A percentile compares a stretch with the other conserved stretches of the same genome.
These are phyloP conservation scores for Lordiphosa andalusiaca DNA, from an alignment of 2,888 invertebrate species.

Conservation along the genomic window DNA sequence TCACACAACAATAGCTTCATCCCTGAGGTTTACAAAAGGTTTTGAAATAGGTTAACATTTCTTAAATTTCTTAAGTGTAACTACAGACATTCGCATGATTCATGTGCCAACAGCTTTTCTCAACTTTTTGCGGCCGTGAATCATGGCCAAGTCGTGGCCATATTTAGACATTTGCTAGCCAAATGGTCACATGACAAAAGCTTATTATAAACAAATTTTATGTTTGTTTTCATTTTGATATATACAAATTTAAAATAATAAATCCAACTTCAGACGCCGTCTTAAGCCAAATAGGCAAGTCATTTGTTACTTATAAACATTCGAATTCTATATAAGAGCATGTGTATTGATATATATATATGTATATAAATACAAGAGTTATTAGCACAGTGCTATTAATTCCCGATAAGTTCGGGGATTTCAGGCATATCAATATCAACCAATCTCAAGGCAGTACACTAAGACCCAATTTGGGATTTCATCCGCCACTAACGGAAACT, in stretches of 20 bases:
- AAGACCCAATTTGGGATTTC: neutral
- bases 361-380: constrained; percentile 13
- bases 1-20: too few species aligned
- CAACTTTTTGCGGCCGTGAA: constrained; percentile 28
- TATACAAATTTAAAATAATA: constrained; percentile 33
- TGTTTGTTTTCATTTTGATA: constrained; percentile 25
- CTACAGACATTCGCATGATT: too few species aligned
- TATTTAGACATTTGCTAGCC: constrained; percentile 66
- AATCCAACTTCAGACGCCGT: constrained; percentile 30
- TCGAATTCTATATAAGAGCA: neutral
- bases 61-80: too few species aligned
- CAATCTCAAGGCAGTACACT: neutral
- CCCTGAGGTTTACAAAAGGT: too few species aligned
- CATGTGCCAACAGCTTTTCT: too few species aligned
- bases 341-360: constrained; percentile 7
- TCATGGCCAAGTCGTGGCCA: constrained; percentile 56
- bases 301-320: constrained; percentile 39
- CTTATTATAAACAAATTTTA: constrained; percentile 3
- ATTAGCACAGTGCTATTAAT: constrained; percentile 66
- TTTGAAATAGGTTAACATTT: too few species aligned
- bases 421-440: constrained; percentile 19
- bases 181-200: constrained; percentile 60
- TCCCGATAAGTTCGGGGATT: constrained; percentile 47
- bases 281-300: constrained; percentile 63
- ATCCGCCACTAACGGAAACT: constrained; percentile 1